These are phyloP conservation scores for Semaprochilodus insignis DNA, from an alignment of 2,797 vertebrate genomes.

Conservation along the genomic window DNA sequence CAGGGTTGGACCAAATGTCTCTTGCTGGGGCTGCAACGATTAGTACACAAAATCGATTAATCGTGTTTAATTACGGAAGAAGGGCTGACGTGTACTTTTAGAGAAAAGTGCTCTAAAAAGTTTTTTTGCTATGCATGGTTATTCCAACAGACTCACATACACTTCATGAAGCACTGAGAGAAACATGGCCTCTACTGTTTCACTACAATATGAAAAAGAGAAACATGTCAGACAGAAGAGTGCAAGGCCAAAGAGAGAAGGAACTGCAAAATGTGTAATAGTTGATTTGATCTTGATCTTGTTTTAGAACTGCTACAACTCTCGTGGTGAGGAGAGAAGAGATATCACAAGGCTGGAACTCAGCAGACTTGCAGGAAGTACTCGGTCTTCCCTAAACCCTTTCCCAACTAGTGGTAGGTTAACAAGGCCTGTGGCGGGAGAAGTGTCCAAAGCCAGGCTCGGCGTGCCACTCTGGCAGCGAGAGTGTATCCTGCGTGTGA, in stretches of 20 bases:
- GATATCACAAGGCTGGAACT: background rate
- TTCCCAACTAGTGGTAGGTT: conserved; percentile 33
- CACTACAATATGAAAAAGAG: too few relatives aligned
- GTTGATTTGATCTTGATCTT: too few relatives aligned
- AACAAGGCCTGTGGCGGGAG: conserved; percentile 33
- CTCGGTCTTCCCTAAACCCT: background rate
- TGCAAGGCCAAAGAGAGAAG: too few relatives aligned
- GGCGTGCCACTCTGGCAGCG: conserved; percentile 30
- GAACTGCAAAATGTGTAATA: too few relatives aligned
- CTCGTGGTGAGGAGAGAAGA: background rate
- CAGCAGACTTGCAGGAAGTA: background rate
- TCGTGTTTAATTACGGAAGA: background rate
- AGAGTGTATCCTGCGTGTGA: background rate
- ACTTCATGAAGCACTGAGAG: too few relatives aligned
- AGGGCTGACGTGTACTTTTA: too few relatives aligned
- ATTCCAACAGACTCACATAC: too few relatives aligned
- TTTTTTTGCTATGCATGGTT: background rate
- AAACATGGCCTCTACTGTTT: too few relatives aligned
- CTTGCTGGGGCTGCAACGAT: background rate
- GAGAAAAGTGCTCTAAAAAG: too few relatives aligned
- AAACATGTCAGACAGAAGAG: too few relatives aligned
- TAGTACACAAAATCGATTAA: background rate
- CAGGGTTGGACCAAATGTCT: background rate
- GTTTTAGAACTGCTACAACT: background rate
- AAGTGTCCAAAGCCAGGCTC: conserved; percentile 37